Evolutionary conservation across 2,113 vertebrate genomes (phyloP).

Genomic region (Pelusios castaneus): DNA sequence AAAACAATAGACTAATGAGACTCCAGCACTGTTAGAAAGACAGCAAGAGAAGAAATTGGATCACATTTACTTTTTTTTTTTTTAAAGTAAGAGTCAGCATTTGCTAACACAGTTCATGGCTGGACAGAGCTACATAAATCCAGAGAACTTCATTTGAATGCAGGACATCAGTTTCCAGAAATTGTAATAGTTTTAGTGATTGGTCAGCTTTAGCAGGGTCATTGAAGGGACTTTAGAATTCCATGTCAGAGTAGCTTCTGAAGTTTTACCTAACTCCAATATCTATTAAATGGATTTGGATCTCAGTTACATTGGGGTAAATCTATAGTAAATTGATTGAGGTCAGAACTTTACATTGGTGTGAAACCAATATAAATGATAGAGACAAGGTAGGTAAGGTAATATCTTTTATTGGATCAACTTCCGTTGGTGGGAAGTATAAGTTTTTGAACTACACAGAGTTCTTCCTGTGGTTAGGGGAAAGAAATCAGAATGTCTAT

Average conservation of each 20-base stretch:
- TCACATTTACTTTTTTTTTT: background rate
- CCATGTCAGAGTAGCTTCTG: accelerated
- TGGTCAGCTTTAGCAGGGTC: background rate
- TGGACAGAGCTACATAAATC: background rate
- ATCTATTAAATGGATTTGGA: background rate
- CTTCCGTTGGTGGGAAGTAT: background rate
- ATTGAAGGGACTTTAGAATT: background rate
- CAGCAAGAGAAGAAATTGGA: background rate
- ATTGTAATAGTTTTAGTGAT: background rate
- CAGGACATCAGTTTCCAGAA: background rate
- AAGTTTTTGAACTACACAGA: background rate
- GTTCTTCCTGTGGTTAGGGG: background rate
- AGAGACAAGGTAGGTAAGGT: background rate
- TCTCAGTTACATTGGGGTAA: conserved; percentile 1
- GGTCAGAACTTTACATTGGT: background rate
- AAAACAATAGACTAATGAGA: conserved; percentile 30
- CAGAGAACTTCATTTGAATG: background rate
- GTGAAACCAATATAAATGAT: background rate
- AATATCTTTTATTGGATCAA: background rate
- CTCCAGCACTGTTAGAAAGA: background rate
- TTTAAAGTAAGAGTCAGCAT: background rate
- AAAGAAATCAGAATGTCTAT: background rate
- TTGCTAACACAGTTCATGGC: background rate
- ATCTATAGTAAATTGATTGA: background rate
- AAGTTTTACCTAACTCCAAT: accelerated